Conservation (phyloP, 2,888 invertebrate genomes). For the Ashinkailepas kermadecensis region DNA sequence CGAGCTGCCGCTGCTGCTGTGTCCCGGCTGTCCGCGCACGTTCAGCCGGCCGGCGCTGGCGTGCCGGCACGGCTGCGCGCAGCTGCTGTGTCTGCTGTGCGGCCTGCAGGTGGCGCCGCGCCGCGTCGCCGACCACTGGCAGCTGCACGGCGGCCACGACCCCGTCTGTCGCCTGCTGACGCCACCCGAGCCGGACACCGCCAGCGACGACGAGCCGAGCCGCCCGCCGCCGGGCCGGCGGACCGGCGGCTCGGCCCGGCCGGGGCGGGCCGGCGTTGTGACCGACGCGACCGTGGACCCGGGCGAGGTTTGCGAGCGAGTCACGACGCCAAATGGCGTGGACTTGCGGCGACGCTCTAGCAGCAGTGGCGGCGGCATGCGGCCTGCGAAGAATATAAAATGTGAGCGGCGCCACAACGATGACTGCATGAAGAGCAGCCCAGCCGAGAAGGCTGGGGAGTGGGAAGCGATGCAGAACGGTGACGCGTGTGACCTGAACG, state of each 20-base stretch:
- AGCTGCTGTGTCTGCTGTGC: slow-evolving; percentile 9
- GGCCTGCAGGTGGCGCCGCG: background rate
- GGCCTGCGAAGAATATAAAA: too few relatives aligned
- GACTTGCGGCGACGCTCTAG: too few relatives aligned
- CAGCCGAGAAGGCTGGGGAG: too few relatives aligned
- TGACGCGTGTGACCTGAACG: background rate
- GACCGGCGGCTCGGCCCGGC: background rate
- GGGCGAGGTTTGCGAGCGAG: too few relatives aligned
- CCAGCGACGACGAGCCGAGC: background rate
- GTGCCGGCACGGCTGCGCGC: background rate
- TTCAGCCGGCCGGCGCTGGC: background rate
- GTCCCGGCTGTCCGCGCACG: slow-evolving; percentile 9
- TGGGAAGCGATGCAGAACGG: background rate
- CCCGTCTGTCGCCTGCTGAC: slow-evolving; percentile 6
- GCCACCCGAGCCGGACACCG: background rate
- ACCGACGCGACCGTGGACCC: too few relatives aligned
- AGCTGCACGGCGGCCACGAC: background rate
- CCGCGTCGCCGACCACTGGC: background rate
- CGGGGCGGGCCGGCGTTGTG: too few relatives aligned
- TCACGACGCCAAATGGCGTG: too few relatives aligned
- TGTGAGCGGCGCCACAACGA: too few relatives aligned
- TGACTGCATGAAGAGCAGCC: too few relatives aligned
- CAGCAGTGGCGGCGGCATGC: too few relatives aligned
- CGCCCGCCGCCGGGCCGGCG: background rate
- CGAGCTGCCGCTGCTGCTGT: slow-evolving; percentile 3